Percentiles rank a stretch among this genome's conserved stretches.
phyloP scores from a whole-genome alignment of 1,140 invertebrate genomes.

The Dufourea novaeangliae region DNA sequence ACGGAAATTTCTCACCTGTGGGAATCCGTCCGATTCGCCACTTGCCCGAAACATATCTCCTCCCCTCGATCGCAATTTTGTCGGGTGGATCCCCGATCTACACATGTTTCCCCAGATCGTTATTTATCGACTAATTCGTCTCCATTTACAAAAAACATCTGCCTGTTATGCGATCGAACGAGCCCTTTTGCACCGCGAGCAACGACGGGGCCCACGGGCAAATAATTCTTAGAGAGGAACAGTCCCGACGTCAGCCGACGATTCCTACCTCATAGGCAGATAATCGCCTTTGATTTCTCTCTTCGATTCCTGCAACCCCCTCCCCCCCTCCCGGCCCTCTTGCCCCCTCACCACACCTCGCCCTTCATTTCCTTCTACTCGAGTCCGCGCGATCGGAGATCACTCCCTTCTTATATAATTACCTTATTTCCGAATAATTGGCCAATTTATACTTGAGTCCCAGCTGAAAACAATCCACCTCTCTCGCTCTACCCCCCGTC shows the following conservation, averaged over 20 bases:
- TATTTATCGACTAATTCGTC: conserved; percentile 66
- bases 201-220: conserved; percentile 66
- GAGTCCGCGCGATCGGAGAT: conserved; percentile 75
- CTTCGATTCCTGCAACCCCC: conserved; percentile 76
- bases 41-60: not conserved
- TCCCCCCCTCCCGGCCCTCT: conserved; percentile 54
- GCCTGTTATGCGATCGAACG: conserved; percentile 47
- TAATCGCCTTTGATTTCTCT: conserved; percentile 82
- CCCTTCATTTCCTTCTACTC: conserved; percentile 53
- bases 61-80: not conserved
- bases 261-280: conserved; percentile 81
- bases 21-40: not conserved
- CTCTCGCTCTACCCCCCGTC: conserved; percentile 61
- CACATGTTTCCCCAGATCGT: too few species aligned
- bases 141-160: conserved; percentile 68
- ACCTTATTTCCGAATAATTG: conserved; percentile 82
- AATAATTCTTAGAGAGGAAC: conserved; percentile 72
- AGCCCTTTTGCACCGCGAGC: conserved; percentile 60
- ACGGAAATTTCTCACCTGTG: not conserved
- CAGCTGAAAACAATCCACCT: conserved; percentile 81
- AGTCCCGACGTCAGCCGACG: conserved; percentile 70
- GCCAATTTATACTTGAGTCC: conserved; percentile 82
- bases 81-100: conserved; percentile 16
- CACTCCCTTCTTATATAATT: conserved; percentile 82
- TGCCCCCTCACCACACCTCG: conserved; percentile 46